Evolutionary conservation across 2,797 vertebrate genomes (phyloP).

Genomic region (Acipenser ruthenus): DNA sequence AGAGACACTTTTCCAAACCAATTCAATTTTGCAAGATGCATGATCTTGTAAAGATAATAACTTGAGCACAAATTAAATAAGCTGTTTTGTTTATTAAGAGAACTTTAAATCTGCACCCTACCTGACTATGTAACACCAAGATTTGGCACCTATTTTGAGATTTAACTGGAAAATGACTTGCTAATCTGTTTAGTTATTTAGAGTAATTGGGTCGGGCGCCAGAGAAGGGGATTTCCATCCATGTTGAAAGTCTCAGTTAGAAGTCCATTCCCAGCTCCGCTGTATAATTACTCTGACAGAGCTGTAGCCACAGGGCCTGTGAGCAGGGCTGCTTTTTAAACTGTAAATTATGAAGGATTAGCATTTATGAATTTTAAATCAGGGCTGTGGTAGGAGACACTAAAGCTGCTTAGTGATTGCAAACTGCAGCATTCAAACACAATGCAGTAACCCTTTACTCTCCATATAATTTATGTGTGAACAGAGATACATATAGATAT

Average conservation of each 20-base stretch:
- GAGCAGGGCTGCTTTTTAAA: slow-evolving; percentile 99
- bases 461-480: slow-evolving; percentile 40
- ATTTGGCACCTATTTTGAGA: slow-evolving; percentile 94
- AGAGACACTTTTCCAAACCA: slow-evolving; percentile 43
- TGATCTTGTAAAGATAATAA: slow-evolving; percentile 54
- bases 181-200: slow-evolving; percentile 99
- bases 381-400: slow-evolving; percentile 97
- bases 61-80: slow-evolving; percentile 48
- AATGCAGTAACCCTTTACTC: slow-evolving; percentile 75
- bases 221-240: slow-evolving; percentile 92
- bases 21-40: slow-evolving; percentile 19
- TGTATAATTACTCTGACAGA: slow-evolving; percentile 99
- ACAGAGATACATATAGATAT: background rate
- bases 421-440: slow-evolving; percentile 85
- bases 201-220: slow-evolving; percentile 99
- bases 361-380: slow-evolving; percentile 99
- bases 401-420: slow-evolving; percentile 99
- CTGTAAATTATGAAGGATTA: slow-evolving; percentile 99
- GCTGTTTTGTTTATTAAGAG: slow-evolving; percentile 46
- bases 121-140: slow-evolving; percentile 84
- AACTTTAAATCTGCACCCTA: slow-evolving; percentile 89
- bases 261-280: slow-evolving; percentile 97
- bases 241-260: slow-evolving; percentile 97
- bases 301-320: slow-evolving; percentile 98
- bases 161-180: slow-evolving; percentile 96